Percentiles rank a stretch among this genome's conserved stretches.
These are phyloP conservation scores for Phalera bucephala DNA, from an alignment of 2,888 invertebrate genomes.

Conservation along the genomic window DNA sequence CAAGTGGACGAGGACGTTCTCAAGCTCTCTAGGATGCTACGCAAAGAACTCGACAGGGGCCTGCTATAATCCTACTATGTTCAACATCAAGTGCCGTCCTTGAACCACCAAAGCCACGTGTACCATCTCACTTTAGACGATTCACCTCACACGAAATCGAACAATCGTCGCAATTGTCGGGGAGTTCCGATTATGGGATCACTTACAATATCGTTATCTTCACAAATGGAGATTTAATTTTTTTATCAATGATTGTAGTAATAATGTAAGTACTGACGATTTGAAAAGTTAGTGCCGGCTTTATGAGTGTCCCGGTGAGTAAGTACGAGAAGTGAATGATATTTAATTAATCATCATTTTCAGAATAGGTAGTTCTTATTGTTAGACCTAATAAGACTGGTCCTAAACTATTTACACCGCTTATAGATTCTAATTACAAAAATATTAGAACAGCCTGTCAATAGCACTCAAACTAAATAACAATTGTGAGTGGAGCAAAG, in stretches of 20 bases:
- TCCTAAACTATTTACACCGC: background rate
- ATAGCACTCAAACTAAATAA: background rate
- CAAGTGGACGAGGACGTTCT: conserved; percentile 71
- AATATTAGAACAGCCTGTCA: background rate
- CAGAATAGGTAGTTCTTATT: background rate
- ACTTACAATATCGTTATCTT: conserved; percentile 66
- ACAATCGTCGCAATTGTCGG: conserved; percentile 11
- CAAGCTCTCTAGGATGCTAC: conserved; percentile 70
- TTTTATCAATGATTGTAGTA: conserved; percentile 35
- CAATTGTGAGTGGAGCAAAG: too few relatives aligned
- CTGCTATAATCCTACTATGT: conserved; percentile 59
- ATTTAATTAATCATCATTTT: background rate
- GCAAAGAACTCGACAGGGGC: conserved; percentile 73
- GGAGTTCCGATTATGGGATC: conserved; percentile 50
- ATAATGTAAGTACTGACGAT: conserved; percentile 35
- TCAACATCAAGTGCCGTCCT: conserved; percentile 61
- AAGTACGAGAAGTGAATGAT: background rate
- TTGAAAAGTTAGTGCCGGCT: conserved; percentile 22
- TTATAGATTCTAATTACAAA: background rate
- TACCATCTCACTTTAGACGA: conserved; percentile 45
- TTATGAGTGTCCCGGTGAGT: conserved; percentile 5
- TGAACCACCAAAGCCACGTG: conserved; percentile 44
- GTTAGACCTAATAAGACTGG: background rate
- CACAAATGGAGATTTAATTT: conserved; percentile 71
- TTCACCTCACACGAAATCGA: conserved; percentile 19